Percentiles rank a stretch among this genome's conserved stretches.
Evolutionary conservation across 37 sponge, comb jelly and placozoan species (phyloP).

Genomic region (Beroe forskalii): DNA sequence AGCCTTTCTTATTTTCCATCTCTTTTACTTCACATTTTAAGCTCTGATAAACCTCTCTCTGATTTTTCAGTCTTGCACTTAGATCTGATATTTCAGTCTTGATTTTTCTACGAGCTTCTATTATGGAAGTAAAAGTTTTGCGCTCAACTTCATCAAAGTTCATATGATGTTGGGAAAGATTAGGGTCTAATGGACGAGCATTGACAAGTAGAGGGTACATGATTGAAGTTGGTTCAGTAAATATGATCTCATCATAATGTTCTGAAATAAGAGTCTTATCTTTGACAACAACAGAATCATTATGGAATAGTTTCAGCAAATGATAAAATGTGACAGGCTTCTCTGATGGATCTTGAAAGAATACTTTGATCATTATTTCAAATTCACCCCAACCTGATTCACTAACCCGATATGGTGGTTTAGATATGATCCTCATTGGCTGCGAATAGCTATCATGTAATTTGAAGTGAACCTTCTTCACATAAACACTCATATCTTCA

Average conservation of each 20-base stretch:
- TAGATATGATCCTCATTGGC: conserved; percentile 79
- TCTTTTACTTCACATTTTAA: conserved; percentile 76
- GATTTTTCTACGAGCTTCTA: conserved; percentile 75
- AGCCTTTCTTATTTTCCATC: conserved; percentile 71
- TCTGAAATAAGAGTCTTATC: conserved; percentile 89
- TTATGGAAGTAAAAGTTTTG: conserved; percentile 68
- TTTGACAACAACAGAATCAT: conserved; percentile 76
- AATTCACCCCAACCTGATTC: conserved; percentile 99
- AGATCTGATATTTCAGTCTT: conserved; percentile 81
- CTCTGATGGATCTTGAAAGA: conserved; percentile 85
- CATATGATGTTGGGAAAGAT: conserved; percentile 6
- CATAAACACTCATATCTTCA: conserved; percentile 70
- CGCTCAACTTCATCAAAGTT: conserved; percentile 76
- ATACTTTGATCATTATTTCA: conserved; percentile 87
- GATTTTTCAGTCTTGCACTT: conserved; percentile 78
- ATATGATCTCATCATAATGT: conserved; percentile 86
- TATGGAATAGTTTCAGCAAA: conserved; percentile 88
- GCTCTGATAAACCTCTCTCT: conserved; percentile 68
- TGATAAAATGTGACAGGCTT: conserved; percentile 95
- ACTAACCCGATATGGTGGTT: conserved; percentile 84
- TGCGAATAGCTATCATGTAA: conserved; percentile 94
- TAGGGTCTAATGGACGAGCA: conserved; percentile 5
- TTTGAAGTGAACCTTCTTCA: conserved; percentile 92
- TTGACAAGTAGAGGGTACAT: conserved; percentile 54
- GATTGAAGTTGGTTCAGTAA: conserved; percentile 49